Conservation (phyloP, 2,888 invertebrate species). For the Nephrotoma appendiculata region DNA sequence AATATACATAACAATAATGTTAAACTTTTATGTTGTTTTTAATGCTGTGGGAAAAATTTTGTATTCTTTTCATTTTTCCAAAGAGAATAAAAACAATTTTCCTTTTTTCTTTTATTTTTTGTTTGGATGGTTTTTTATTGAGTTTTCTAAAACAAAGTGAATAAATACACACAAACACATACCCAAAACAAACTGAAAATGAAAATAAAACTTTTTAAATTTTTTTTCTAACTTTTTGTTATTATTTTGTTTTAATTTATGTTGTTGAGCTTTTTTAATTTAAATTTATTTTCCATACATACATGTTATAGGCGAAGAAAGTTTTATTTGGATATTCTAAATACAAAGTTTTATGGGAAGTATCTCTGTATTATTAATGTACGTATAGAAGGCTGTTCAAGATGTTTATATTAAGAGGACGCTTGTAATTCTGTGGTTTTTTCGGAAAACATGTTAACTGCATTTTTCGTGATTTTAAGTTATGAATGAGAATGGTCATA, state of each 20-base stretch:
- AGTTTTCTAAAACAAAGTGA: background rate
- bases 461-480: no score
- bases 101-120: background rate
- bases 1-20: background rate
- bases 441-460: no score
- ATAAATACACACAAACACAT: background rate
- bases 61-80: background rate
- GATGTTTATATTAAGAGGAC: no score
- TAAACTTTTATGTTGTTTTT: background rate
- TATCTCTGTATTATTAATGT: background rate
- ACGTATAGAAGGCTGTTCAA: background rate
- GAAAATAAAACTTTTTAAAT: background rate
- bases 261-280: background rate
- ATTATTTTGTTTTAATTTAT: background rate
- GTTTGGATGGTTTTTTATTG: background rate
- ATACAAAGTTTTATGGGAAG: background rate
- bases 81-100: background rate
- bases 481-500: no score
- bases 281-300: background rate
- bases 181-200: background rate
- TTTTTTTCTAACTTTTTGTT: background rate
- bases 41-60: background rate
- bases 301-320: background rate
- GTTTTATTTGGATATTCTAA: background rate
- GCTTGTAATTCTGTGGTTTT: no score